Conservation (phyloP, 2,797 vertebrate genomes). For the Gymnocypris eckloni region DNA sequence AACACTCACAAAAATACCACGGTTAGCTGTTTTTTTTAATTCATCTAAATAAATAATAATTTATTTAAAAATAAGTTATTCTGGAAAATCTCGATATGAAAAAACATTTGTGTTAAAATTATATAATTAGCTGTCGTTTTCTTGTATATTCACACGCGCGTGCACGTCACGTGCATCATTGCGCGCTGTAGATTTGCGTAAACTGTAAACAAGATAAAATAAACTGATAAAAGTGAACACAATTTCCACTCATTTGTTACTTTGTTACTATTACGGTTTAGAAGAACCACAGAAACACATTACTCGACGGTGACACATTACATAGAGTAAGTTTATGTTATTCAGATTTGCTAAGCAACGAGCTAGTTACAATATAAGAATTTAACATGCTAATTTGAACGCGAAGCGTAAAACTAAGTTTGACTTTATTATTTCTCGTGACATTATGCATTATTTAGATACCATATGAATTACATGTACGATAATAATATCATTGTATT, state of each 20-base stretch:
- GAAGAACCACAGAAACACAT: neutral
- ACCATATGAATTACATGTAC: neutral
- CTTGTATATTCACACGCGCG: neutral
- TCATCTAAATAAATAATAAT: neutral
- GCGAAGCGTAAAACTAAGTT: neutral
- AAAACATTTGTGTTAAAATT: neutral
- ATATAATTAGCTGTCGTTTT: neutral
- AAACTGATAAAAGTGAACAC: neutral
- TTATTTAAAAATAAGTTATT: neutral
- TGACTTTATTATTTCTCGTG: neutral
- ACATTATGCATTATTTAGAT: neutral
- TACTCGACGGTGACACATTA: neutral
- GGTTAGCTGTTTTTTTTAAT: neutral
- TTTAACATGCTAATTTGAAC: conserved; percentile 2
- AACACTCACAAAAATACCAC: neutral
- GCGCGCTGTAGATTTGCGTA: neutral
- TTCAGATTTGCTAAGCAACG: neutral
- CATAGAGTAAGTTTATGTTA: neutral
- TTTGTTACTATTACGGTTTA: neutral
- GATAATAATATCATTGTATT: neutral
- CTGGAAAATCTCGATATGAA: neutral
- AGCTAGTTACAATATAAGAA: neutral
- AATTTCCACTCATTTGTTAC: neutral
- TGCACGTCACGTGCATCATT: neutral
- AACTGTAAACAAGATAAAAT: neutral